Base-by-base conservation (phyloP, 1,140 invertebrate genomes). In the Gryon sp. region DNA sequence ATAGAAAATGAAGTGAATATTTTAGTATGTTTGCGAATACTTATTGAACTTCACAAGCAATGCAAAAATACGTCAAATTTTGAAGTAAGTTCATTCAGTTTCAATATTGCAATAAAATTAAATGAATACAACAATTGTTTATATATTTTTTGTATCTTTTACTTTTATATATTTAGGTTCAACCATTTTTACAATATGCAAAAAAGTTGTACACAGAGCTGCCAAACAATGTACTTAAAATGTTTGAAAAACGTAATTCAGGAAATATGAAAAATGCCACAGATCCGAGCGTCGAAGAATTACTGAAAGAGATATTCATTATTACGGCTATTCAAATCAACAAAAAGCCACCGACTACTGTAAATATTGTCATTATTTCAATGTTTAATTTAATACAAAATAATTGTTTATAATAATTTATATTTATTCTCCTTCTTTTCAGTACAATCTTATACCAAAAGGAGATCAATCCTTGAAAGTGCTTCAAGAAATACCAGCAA, bases 1-100 rank as follows among this genome's bases (percentile, higher is more conserved):
- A 94, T 93, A 52, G 98, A 99, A 84, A 99, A 99, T 89, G 98
- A 99, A 90, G 97, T 99, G 85, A 99, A 99, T 91, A 97, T 98
- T 9, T 87, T 98, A 15, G 95, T 99, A 7, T 97, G 96, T 86
- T 90, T 99, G 34, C 92, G 97, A 79, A 97, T 99, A 57, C 98
- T 99, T 77, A 98, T 99, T 85, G 98, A 99, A 86, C 90, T 99
- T 8, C 97, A 99, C 83, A 99, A 99, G 88, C 95, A 97, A 76
- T 98, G 95, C 85, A 91, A 96, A 66, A 97, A 97, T 24, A 91
- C 93, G 7, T 98, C 95, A 83, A 95, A 94, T 86, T 90, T 93
- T 14, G 97, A 98, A 89, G 96, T 97, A 87, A 90, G 90, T n/a
- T n/a, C n/a, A n/a, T n/a, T n/a, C n/a, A n/a, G n/a, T n/a, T n/a